Conservation (phyloP, 2,888 invertebrate species). For the Mycogona germanica region DNA sequence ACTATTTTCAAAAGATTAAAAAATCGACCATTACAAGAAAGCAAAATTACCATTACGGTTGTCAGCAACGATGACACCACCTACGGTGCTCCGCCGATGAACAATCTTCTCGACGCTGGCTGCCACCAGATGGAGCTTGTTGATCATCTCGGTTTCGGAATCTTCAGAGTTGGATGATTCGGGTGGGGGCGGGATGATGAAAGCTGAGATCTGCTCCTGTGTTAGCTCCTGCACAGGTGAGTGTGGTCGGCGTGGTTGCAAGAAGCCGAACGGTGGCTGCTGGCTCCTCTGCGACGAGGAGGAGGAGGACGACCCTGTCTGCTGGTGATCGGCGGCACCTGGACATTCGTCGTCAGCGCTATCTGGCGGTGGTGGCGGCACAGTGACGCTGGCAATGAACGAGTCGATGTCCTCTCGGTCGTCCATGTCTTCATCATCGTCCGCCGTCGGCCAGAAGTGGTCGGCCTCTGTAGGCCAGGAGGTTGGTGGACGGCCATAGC, state of each 20-base stretch:
- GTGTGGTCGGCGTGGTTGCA: background rate
- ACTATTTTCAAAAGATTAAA: no score
- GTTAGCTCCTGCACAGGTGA: conserved; percentile 59
- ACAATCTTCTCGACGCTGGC: conserved; percentile 25
- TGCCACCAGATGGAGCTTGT: conserved; percentile 25
- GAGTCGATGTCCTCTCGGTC: conserved; percentile 57
- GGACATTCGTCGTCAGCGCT: conserved; percentile 1
- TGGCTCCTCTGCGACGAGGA: background rate
- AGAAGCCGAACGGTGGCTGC: conserved; percentile 10
- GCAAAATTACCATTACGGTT: background rate
- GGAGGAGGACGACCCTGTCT: no score
- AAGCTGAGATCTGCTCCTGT: conserved; percentile 70
- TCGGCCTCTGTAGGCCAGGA: conserved; percentile 9
- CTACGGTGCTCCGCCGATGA: background rate
- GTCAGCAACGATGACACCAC: background rate
- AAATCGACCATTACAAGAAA: no score
- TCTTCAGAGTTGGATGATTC: conserved; percentile 19
- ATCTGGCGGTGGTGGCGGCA: conserved; percentile 53
- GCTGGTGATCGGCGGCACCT: conserved; percentile 7
- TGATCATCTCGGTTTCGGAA: conserved; percentile 24
- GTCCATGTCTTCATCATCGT: no score
- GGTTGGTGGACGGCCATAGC: no score
- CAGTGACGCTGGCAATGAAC: conserved; percentile 67
- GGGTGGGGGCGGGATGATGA: conserved; percentile 69
- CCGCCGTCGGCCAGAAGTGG: no score